Base-by-base conservation (phyloP, 2,113 vertebrate species). In the Camelus bactrianus region DNA sequence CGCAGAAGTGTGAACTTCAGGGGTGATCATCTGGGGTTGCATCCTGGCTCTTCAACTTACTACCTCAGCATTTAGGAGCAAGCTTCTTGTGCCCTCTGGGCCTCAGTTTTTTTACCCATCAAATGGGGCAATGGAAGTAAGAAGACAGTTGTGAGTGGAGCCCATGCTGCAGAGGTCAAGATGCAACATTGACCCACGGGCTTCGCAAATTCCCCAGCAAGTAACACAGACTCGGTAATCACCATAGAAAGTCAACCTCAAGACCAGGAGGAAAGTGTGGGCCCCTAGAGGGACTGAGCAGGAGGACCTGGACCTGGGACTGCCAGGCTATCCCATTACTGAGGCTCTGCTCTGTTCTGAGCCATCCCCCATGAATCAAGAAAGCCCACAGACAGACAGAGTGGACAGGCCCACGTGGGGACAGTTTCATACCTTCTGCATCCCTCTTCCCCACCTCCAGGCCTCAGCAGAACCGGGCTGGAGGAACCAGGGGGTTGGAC, bases 261-360 rank as follows among this genome's bases (percentile, higher is more conserved):
- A 76, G 16, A n/a, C 22, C 2, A 6, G 10, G 64, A 54, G 19
- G 60, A 35, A 77, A n/a, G 26, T 0, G 0, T 12, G 6, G 30
- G 9, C 7, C 30, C 24, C 82, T 22, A 6, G 32, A 81, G 28
- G 28, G 26, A 28, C 75, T 52, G 65, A 8, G 14, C 7, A 5
- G 0, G 9, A 24, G 17, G 4, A 26, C 38, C 38, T 26, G 26
- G 28, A 2, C 50, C 13, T 60, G 54, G 19, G 4, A 20, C 48
- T 0, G 0, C 42, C 20, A 11, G 14, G 46, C 30, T 1, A 1
- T 0, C n/a, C 8, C 6, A 0, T 24, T n/a, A 11, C 42, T 5
- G n/a, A 67, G 14, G 22, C 14, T 22, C 56, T 7, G 7, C 3
- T 3, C 1, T 0, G 1, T 13, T 22, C 2, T 28, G 28, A 84